Evolutionary conservation across 2,113 vertebrate genomes (phyloP), one percentile per base, ranked within the genome.

Genomic region (Syrmaticus mikado): DNA sequence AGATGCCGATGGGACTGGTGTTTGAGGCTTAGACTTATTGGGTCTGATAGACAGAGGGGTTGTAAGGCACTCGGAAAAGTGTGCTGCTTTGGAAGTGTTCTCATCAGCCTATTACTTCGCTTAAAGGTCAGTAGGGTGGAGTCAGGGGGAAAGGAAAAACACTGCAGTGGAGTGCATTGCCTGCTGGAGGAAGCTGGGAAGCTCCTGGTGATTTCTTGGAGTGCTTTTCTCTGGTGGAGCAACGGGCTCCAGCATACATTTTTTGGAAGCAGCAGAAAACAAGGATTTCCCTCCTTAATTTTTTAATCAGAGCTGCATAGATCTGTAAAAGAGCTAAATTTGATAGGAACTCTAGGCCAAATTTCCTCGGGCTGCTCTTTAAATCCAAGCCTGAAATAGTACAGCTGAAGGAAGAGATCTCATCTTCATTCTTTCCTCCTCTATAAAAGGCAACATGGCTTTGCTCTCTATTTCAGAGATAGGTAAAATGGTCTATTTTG

Each of bases 81-180:
- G 13, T 32, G 83, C 28, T 1, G 5, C 62, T 73, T 40, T 62
- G 89, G 91, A 80, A 91, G 84, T 40, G 9, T 28, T 96, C 86
- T 78, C 16, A 0, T 30, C 84, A 75, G 71, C 48, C 71, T 57
- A 58, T 75, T 57, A 50, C 80, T 91, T 27, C 1, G 3, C 85
- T 93, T 85, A 93, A 94, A 94, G 91, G 92, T 95, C 96, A 94
- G 60, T 0, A 13, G 85, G 79, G 79, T 28, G 92, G 91, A 79
- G 66, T 41, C 60, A 17, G 4, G 34, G 74, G 13, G 45, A 67
- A 71, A 58, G 62, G 50, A 53, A 86, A 94, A 82, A n/a, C 5
- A 8, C 1, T 3, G 66, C 57, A 78, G 43, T 1, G 0, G 20
- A 73, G 53, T 66, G 22, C 28, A 10, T 41, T 74, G 77, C 68